Conservation (phyloP, 2,888 invertebrate species). For the Zootermopsis nevadensis region DNA sequence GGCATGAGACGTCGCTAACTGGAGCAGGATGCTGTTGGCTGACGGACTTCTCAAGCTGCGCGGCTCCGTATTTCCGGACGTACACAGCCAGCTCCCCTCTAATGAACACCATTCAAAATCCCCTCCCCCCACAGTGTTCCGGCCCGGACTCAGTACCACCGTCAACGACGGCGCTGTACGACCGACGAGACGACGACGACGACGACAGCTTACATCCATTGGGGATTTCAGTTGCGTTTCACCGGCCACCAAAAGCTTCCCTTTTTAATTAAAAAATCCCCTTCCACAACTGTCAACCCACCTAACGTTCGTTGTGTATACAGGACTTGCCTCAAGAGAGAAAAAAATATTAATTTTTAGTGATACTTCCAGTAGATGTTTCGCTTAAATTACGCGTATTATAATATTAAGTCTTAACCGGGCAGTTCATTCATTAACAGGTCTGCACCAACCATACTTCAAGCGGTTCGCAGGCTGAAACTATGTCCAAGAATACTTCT, state of each 20-base stretch:
- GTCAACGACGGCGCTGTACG: not conserved
- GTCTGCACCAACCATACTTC: not conserved
- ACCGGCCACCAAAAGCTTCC: slow-evolving; percentile 33
- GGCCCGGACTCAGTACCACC: slow-evolving; percentile 24
- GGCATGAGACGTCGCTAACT: slow-evolving; percentile 12
- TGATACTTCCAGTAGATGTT: slow-evolving; percentile 4
- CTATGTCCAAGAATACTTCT: no score
- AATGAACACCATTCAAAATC: slow-evolving; percentile 47
- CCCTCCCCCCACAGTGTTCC: slow-evolving; percentile 6
- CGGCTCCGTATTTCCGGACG: slow-evolving; percentile 32
- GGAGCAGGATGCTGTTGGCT: slow-evolving; percentile 28
- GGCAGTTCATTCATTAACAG: not conserved
- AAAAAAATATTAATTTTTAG: slow-evolving; percentile 21
- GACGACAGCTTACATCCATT: slow-evolving; percentile 41
- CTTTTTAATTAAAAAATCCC: slow-evolving; percentile 27
- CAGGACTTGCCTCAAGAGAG: not conserved
- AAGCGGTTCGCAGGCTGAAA: not conserved
- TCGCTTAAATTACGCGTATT: slow-evolving; percentile 19
- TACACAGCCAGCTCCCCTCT: slow-evolving; percentile 32
- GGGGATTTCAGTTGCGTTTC: slow-evolving; percentile 47
- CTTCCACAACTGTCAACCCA: slow-evolving; percentile 28
- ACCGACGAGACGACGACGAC: not conserved
- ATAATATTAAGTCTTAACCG: slow-evolving; percentile 20
- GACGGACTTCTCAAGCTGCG: slow-evolving; percentile 35
- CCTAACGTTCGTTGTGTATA: slow-evolving; percentile 16